Conservation (phyloP, 2,888 invertebrate species). For the Drosophila lutescens region DNA sequence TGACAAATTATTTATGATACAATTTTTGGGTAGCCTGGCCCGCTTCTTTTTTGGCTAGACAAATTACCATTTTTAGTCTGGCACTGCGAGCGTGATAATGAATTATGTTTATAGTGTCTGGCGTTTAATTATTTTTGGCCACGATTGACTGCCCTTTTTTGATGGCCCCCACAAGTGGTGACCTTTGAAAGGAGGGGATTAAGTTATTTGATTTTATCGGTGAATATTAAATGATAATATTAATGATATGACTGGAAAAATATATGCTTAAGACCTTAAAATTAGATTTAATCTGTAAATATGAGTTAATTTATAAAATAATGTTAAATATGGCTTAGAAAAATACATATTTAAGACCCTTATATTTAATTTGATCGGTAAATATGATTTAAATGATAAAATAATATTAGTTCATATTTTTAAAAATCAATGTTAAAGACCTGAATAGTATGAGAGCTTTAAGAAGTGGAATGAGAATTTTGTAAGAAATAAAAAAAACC, state of each 20-base stretch:
- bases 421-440: too few relatives aligned
- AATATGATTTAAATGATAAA: too few relatives aligned
- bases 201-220: background rate
- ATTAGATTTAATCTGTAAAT: too few relatives aligned
- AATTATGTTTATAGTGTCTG: constrained; percentile 49
- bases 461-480: background rate
- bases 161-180: constrained; percentile 21
- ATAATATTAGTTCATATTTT: too few relatives aligned
- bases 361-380: too few relatives aligned
- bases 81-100: constrained; percentile 59
- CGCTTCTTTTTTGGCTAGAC: constrained; percentile 33
- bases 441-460: background rate
- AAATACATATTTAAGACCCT: too few relatives aligned
- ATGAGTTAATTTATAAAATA: too few relatives aligned
- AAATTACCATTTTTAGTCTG: constrained; percentile 42
- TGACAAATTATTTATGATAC: constrained; percentile 81
- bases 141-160: constrained; percentile 11
- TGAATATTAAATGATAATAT: too few relatives aligned
- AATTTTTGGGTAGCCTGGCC: constrained; percentile 8
- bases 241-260: too few relatives aligned
- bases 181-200: constrained; percentile 5
- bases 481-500: background rate
- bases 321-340: too few relatives aligned
- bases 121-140: constrained; percentile 34
- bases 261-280: too few relatives aligned